phyloP scores from a whole-genome alignment of 1,140 invertebrate species.

The Cotesia glomerata region DNA sequence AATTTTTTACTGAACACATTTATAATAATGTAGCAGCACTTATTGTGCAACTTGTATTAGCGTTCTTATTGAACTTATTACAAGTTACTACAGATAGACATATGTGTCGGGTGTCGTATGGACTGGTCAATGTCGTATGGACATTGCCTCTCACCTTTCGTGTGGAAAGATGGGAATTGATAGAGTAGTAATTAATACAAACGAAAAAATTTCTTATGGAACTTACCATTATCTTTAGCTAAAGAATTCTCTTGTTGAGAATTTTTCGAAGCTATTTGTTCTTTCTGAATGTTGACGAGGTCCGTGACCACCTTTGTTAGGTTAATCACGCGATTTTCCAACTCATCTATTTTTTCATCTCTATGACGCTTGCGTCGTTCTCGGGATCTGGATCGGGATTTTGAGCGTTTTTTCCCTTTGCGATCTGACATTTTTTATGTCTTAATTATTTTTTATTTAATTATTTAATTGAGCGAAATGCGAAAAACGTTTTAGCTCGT shows the following conservation, averaged over 20 bases:
- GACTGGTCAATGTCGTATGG: neutral
- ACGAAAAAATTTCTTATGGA: neutral
- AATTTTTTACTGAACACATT: too few relatives aligned
- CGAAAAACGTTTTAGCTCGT: neutral
- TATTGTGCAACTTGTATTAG: neutral
- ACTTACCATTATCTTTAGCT: neutral
- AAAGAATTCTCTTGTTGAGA: neutral
- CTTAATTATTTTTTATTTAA: neutral
- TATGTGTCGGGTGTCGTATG: slow-evolving; percentile 13
- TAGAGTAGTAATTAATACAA: neutral
- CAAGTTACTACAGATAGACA: slow-evolving; percentile 14
- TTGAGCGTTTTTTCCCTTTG: neutral
- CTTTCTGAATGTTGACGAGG: neutral
- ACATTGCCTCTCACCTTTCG: slow-evolving; percentile 24
- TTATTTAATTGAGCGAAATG: neutral
- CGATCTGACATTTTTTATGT: neutral
- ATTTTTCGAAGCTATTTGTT: neutral
- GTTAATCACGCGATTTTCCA: too few relatives aligned
- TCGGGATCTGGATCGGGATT: too few relatives aligned
- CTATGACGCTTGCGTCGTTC: too few relatives aligned
- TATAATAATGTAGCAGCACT: neutral
- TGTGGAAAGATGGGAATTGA: slow-evolving; percentile 1
- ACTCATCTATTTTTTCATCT: too few relatives aligned
- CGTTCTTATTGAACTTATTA: neutral
- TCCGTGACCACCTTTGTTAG: neutral